A percentile compares a stretch with the other conserved stretches of the same genome.
phyloP scores from a whole-genome alignment of 2,113 vertebrate species.

The Rhadina sibilatrix region DNA sequence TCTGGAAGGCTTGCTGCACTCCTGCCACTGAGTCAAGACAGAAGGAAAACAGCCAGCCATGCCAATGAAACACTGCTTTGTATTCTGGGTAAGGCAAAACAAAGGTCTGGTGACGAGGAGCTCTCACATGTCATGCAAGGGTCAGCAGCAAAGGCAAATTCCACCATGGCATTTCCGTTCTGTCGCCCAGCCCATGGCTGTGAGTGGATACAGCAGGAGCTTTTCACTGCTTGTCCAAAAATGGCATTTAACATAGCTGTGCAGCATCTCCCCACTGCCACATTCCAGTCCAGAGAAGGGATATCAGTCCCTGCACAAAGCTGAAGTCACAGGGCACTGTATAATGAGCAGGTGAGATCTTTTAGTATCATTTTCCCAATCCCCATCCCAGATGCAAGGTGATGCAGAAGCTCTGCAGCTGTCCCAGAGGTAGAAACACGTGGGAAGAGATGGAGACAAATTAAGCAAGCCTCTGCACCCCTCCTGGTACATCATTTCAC shows the following conservation, averaged over 20 bases:
- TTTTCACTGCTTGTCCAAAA: slow-evolving; percentile 19
- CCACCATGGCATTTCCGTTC: slow-evolving; percentile 46
- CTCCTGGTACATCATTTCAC: neutral
- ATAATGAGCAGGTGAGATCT: neutral
- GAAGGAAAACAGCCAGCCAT: slow-evolving; percentile 21
- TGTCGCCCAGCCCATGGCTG: neutral
- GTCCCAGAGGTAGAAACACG: neutral
- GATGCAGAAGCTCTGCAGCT: neutral
- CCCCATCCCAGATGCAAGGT: rapidly evolving
- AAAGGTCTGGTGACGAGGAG: slow-evolving; percentile 49
- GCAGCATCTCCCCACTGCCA: neutral
- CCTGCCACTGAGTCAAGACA: neutral
- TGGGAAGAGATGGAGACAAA: neutral
- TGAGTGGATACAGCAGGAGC: slow-evolving; percentile 2
- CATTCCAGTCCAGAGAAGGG: neutral
- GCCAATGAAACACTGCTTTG: slow-evolving; percentile 30
- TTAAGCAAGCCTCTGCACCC: neutral
- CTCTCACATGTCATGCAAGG: neutral
- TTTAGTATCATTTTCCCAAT: neutral
- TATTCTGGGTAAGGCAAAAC: slow-evolving; percentile 13
- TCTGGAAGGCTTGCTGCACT: neutral
- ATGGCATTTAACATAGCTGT: neutral
- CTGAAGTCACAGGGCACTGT: neutral
- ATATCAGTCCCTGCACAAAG: neutral
- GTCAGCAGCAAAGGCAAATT: slow-evolving; percentile 58